Evolutionary conservation across 2,888 invertebrate species (phyloP).

Genomic region (Eledona agricola): DNA sequence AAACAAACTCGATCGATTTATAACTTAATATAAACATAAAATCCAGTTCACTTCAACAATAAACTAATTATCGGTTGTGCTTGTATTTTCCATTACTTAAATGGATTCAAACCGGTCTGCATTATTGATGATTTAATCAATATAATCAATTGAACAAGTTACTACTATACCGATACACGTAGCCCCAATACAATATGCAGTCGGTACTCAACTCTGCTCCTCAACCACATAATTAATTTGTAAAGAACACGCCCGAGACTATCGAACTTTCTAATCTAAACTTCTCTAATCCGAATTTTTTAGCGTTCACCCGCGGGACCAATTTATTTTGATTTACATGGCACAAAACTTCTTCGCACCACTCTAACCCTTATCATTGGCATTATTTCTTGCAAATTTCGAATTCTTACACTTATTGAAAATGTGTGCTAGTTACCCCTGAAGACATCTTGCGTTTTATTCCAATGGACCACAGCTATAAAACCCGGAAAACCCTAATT

Average conservation of each 20-base stretch:
- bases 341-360: constrained; percentile 19
- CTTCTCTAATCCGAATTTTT: constrained; percentile 4
- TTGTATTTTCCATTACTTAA: constrained; percentile 13
- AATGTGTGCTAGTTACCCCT: too few species aligned
- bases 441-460: too few species aligned
- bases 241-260: constrained; percentile 1
- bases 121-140: constrained; percentile 16
- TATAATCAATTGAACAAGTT: constrained; percentile 3
- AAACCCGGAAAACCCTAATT: too few species aligned
- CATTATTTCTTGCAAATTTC: too few species aligned
- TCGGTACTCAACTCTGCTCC: too few species aligned
- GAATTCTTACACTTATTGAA: too few species aligned
- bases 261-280: constrained; percentile 6
- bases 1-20: constrained; percentile 12
- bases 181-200: too few species aligned
- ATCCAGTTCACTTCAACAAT: constrained; percentile 14
- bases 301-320: constrained; percentile 4
- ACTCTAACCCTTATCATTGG: constrained; percentile 16
- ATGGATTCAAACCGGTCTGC: constrained; percentile 13
- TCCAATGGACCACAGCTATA: too few species aligned
- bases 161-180: too few species aligned
- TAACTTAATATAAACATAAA: constrained; percentile 11
- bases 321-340: constrained; percentile 23
- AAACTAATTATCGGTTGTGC: constrained; percentile 12
- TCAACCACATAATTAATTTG: constrained; percentile 7